Evolutionary conservation across 2,888 invertebrate species (phyloP), one percentile per base, ranked within the genome.

Genomic region (Pyralis farinalis): DNA sequence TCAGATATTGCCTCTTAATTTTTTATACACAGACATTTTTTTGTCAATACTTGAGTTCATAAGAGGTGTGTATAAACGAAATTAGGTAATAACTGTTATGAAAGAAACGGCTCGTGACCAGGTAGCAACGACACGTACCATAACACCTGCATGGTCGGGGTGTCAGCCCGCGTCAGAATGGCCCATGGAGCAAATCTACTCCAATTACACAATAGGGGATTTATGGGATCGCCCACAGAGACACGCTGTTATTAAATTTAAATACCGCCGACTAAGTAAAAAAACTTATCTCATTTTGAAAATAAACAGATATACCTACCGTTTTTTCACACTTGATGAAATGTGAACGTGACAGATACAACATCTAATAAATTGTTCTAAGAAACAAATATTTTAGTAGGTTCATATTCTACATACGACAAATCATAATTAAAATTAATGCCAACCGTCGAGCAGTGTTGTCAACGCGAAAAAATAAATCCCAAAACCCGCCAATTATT

Each of bases 401-500:
- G 25, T 37, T 32, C 40, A 12, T 34, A 34, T 28, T 33, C 31
- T 31, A 35, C 36, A 16, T 29, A 29, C 22, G 37, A 37, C 37
- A 30, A 33, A 39, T 39, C 39, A 39, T 39, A 58, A 68, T 67
- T 64, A 64, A 63, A 66, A 70, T 60, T 49, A 65, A 64, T 55
- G 49, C 53, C 66, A 62, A 59, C 55, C 62, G 73, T 55, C 65
- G 63, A 63, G 57, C 53, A 56, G 62, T 71, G 78, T 76, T 82
- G 80, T 82, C 82, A 77, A 58, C 76, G 70, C 67, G 60, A 77
- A 82, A 81, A 76, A 81, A 76, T 67, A 76, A 74, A 74, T 68
- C 61, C 50, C 57, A 55, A 67, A 64, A 63, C 63, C 70, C 78
- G 84, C 83, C 85, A 87, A 87, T 86, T 86, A 86, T 80, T 76